Base-by-base conservation (phyloP, 2,888 invertebrate genomes). In the Scaptomyza reducta region DNA sequence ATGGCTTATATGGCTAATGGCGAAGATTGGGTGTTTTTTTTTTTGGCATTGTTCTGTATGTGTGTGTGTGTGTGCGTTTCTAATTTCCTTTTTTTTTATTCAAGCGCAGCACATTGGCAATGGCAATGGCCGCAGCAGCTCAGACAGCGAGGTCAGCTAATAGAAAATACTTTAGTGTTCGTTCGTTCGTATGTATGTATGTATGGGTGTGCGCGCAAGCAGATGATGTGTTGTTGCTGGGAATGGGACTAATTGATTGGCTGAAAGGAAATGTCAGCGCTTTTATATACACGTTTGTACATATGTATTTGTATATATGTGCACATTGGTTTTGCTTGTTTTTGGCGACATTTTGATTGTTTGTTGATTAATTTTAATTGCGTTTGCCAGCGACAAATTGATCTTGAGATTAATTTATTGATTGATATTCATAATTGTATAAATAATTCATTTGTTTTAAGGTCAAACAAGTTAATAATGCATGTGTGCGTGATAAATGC, bases 1-100 rank as follows among this genome's bases (percentile, higher is more conserved):
- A 86, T 86, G 53, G 77, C 49, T 77, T 86, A 69, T 83, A 84
- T 68, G 77, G 79, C 87, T 87, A 82, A 82, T 82, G 83, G 82
- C 53, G 63, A 75, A 71, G 79, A 81, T 87, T 87, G 82, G 62
- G 42, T 71, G 63, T 44, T 41, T 57, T 40, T 56, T 18, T 13
- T 35, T 29, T 46, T 57, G 16, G 22, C 16, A 10, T 41, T 41
- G 10, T 11, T 18, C 33, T 31, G 6, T 31, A 10, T 31, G 31
- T 6, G 6, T 54, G 9, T 45, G 27, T 41, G 18, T 57, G 57
- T 22, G 29, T 29, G 38, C n/a, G 18, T 38, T 31, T 47, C 11
- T 59, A 11, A 55, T 42, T 49, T 44, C 29, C 16, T 31, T 57
- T 18, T 41, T 42, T 59, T 46, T 71, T 57, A 25, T 71, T 45